phyloP scores from a whole-genome alignment of 2,797 vertebrate genomes.

The Mionectes olivaceus region DNA sequence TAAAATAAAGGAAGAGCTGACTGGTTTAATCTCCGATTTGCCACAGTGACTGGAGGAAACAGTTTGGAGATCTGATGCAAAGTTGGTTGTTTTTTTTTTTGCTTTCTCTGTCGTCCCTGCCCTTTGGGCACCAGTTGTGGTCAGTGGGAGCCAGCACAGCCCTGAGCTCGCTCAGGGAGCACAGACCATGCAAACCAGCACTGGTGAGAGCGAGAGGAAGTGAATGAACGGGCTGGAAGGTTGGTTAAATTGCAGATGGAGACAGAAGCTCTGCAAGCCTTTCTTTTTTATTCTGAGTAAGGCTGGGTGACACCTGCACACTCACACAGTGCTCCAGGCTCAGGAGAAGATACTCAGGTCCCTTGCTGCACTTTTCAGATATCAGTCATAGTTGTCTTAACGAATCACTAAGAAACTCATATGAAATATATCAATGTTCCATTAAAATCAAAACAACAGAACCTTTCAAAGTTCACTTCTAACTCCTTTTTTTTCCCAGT shows the following conservation, averaged over 20 bases:
- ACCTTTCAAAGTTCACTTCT: background rate
- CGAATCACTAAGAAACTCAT: slow-evolving; percentile 12
- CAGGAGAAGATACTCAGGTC: background rate
- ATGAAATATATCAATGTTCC: background rate
- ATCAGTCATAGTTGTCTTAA: slow-evolving; percentile 39
- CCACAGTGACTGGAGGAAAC: slow-evolving; percentile 62
- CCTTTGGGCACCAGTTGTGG: slow-evolving; percentile 79
- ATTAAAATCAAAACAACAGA: background rate
- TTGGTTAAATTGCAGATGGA: slow-evolving; percentile 59
- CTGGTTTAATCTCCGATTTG: slow-evolving; percentile 8
- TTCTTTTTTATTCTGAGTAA: slow-evolving; percentile 79
- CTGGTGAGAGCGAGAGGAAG: slow-evolving; percentile 73
- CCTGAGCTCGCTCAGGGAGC: slow-evolving; percentile 62
- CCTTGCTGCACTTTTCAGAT: slow-evolving; percentile 37
- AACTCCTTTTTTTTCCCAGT: background rate
- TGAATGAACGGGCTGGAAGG: slow-evolving; percentile 70
- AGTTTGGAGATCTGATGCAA: slow-evolving; percentile 34
- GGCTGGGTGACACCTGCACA: slow-evolving; percentile 73
- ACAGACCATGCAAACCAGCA: slow-evolving; percentile 36
- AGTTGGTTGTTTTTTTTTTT: background rate
- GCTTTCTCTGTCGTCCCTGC: slow-evolving; percentile 44
- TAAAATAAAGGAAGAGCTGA: slow-evolving; percentile 8
- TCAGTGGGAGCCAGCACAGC: slow-evolving; percentile 70
- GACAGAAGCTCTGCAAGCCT: slow-evolving; percentile 42
- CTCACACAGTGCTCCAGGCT: slow-evolving; percentile 33